Base-by-base conservation (phyloP, 1,140 invertebrate species). In the Littorina saxatilis region DNA sequence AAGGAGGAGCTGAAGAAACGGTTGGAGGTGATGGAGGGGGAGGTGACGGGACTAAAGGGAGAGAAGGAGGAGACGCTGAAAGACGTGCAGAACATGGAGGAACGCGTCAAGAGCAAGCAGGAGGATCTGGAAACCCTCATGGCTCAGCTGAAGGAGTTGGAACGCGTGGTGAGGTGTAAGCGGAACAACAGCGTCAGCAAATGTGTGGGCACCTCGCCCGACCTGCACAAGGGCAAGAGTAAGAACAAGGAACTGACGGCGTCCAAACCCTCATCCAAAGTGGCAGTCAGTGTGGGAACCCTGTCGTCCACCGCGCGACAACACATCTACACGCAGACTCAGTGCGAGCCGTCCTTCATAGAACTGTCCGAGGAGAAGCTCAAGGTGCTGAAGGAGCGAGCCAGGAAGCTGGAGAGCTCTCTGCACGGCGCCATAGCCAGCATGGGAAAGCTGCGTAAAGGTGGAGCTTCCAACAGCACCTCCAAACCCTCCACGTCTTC, bases 331-430 rank as follows among this genome's bases (percentile, higher is more conserved):
- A 84, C 39, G 15, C 58, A 81, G 32, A 70, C 63, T 4, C 58
- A 40, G 5, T 29, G 70, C 75, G 63, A 85, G 58, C 58, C 83
- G 72, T 80, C 84, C 23, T 32, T 70, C 3, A 87, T 89, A 35
- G 86, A 87, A 47, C 86, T 90, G 29, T 87, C 89, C 0, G 84
- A 87, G 43, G 89, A 90, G 61, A 87, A 85, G 80, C 84, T 90
- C 9, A 76, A 83, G n/a, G 85, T 80, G 27, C 50, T 90, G 55
- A 86, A 86, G 78, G 80, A 82, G 68, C 87, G 87, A 79, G 89
- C 89, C 29, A 87, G 85, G 80, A 89, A 89, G 80, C 84, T 90
- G 17, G 89, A 90, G 79, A 84, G 82, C 50, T 90, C 89, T 40
- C 70, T 90, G 32, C 87, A 89, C 79, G 89, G 88, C 79, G 88